Percentiles rank a stretch among this genome's conserved stretches.
Conservation (phyloP, 2,797 vertebrate species). For the Trichosurus vulpecula region DNA sequence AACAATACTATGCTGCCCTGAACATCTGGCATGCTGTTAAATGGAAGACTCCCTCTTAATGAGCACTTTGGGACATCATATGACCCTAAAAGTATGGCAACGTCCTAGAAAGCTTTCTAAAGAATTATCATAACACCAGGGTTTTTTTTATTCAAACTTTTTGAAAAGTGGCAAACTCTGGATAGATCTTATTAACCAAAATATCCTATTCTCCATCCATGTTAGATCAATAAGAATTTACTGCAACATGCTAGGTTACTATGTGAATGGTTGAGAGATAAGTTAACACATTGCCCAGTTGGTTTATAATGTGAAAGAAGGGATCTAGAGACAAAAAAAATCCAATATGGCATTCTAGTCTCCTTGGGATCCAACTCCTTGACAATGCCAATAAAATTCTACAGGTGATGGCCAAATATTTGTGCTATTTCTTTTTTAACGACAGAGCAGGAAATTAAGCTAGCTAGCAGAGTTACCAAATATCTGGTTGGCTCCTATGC, state of each 20-base stretch:
- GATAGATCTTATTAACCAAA: neutral
- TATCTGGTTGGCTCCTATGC: neutral
- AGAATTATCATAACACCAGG: neutral
- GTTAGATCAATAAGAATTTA: neutral
- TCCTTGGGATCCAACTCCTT: neutral
- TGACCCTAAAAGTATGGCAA: neutral
- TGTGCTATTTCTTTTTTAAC: neutral
- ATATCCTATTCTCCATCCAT: neutral
- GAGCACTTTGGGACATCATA: neutral
- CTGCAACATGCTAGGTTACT: neutral
- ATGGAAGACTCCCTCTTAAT: neutral
- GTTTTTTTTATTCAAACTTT: neutral
- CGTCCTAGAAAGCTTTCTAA: neutral
- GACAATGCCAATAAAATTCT: neutral
- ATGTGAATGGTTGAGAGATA: neutral
- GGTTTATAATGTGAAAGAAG: neutral
- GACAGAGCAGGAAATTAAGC: neutral
- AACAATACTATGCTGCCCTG: accelerated
- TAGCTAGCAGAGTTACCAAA: neutral
- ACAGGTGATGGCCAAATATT: no score
- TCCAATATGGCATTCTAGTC: neutral
- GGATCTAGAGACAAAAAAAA: accelerated
- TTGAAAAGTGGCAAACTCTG: neutral
- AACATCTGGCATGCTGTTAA: no score
- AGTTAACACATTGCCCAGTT: neutral